Base-by-base conservation (phyloP, 1,140 invertebrate genomes). In the Temnothorax curvispinosus region DNA sequence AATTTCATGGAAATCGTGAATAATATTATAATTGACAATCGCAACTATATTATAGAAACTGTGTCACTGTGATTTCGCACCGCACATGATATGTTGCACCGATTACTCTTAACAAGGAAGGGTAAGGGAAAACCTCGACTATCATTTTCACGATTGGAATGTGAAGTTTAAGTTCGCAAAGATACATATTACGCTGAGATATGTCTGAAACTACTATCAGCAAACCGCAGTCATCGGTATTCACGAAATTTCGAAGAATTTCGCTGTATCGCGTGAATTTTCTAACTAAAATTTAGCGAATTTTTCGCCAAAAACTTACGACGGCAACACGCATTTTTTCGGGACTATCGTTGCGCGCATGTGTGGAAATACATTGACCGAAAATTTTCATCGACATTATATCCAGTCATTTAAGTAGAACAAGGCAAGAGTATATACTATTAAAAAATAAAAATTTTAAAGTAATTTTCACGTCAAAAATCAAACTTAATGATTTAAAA, bases 51-150 rank as follows among this genome's bases (percentile, higher is more conserved):
- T 27, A 27, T 27, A 41, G 74, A 62, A 77, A 77, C 47, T 62
- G 52, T 62, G 52, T 62, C 27, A 56, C 41, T 47, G 58, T 11
- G 41, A 77, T 77, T 77, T 77, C 41, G 21, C 15, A n/a, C 41
- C 58, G 15, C 50, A 52, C 15, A 47, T 15, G 58, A 62, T 77
- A 77, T 35, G 75, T 77, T 77, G 62, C 58, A 77, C 15, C 56
- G n/a, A 62, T 77, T 77, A 77, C 56, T 27, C 58, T 77, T 47
- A 60, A 62, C 41, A 62, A 41, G 9, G 50, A 62, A 77, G 75
- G 41, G 41, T 13, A 41, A 5, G 41, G 21, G 75, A n/a, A 38
- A 44, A 18, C 5, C 15, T 13, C 27, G 41, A 27, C 13, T 21
- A 5, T 62, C 27, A 13, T 77, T 77, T 77, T 47, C 41, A 62